Conservation (phyloP, 2,888 invertebrate species). For the Neoscelio sp. region DNA sequence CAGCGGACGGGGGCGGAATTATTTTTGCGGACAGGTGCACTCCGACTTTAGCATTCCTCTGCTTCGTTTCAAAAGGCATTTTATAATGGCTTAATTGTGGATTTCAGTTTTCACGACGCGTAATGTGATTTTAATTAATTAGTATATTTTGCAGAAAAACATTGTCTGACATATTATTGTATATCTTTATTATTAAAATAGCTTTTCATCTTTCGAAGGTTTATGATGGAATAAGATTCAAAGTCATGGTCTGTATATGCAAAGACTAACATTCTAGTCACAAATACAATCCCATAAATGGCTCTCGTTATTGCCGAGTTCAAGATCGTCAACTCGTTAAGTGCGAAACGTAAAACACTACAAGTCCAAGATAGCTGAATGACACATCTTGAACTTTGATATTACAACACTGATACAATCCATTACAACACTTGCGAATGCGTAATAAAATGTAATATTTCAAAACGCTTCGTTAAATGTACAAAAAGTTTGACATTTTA, state of each 20-base stretch:
- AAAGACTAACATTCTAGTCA: slow-evolving; percentile 58
- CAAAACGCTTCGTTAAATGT: slow-evolving; percentile 23
- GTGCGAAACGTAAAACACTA: slow-evolving; percentile 53
- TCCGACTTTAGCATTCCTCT: slow-evolving; percentile 3
- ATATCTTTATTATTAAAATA: too few relatives aligned
- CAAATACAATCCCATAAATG: slow-evolving; percentile 63
- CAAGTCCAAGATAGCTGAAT: slow-evolving; percentile 18
- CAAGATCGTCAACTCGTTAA: slow-evolving; percentile 73
- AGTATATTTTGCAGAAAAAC: too few relatives aligned
- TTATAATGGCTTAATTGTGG: not conserved
- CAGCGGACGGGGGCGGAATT: slow-evolving; percentile 42
- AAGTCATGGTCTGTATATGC: slow-evolving; percentile 48
- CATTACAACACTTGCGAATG: slow-evolving; percentile 22
- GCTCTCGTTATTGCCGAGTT: slow-evolving; percentile 67
- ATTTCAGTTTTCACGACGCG: too few relatives aligned
- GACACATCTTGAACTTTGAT: slow-evolving; percentile 53
- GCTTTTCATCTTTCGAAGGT: not conserved
- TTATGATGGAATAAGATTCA: slow-evolving; percentile 32
- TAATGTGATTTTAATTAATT: too few relatives aligned
- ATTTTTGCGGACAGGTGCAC: slow-evolving; percentile 43
- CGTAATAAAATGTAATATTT: slow-evolving; percentile 30
- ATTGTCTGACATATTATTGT: too few relatives aligned
- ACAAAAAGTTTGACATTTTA: too few relatives aligned
- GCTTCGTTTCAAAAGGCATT: not conserved
- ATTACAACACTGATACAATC: slow-evolving; percentile 33